These are phyloP conservation scores for Synergus laeviventris DNA, from an alignment of 2,888 invertebrate genomes.

Conservation along the genomic window DNA sequence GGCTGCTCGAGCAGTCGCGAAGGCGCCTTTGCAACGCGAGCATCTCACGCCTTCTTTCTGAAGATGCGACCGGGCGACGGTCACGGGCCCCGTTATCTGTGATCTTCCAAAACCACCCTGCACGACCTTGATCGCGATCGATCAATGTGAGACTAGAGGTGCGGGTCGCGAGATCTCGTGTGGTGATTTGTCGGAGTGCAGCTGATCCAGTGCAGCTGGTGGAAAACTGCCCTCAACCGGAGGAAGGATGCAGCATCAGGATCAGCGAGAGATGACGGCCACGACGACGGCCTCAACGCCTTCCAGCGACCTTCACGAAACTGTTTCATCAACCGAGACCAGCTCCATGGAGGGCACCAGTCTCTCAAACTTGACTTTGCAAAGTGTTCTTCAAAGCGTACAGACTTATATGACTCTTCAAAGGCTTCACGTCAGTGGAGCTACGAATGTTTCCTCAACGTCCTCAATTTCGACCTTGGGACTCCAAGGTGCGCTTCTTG, in stretches of 20 bases:
- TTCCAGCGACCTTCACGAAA: constrained; percentile 59
- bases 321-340: constrained; percentile 51
- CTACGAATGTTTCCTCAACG: constrained; percentile 3
- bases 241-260: constrained; percentile 56
- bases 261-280: constrained; percentile 50
- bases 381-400: constrained; percentile 85
- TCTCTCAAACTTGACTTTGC: constrained; percentile 75
- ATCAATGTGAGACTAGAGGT: constrained; percentile 51
- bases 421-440: constrained; percentile 34
- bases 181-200: constrained; percentile 37
- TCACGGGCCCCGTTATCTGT: constrained; percentile 42
- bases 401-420: constrained; percentile 28
- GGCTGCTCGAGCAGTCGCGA: constrained; percentile 81
- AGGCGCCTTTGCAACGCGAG: constrained; percentile 81
- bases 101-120: constrained; percentile 57
- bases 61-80: constrained; percentile 45
- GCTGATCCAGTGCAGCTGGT: constrained; percentile 26
- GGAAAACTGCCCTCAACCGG: constrained; percentile 59
- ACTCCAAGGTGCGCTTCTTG: constrained; percentile 90
- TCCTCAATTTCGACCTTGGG: constrained; percentile 47
- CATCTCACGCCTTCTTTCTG: constrained; percentile 70
- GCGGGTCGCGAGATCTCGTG: constrained; percentile 46
- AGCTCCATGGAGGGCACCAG: constrained; percentile 52
- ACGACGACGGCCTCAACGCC: constrained; percentile 49
- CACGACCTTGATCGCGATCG: constrained; percentile 43